These are phyloP conservation scores for Frankliniella intonsa DNA, from an alignment of 2,888 invertebrate species.

Conservation along the genomic window DNA sequence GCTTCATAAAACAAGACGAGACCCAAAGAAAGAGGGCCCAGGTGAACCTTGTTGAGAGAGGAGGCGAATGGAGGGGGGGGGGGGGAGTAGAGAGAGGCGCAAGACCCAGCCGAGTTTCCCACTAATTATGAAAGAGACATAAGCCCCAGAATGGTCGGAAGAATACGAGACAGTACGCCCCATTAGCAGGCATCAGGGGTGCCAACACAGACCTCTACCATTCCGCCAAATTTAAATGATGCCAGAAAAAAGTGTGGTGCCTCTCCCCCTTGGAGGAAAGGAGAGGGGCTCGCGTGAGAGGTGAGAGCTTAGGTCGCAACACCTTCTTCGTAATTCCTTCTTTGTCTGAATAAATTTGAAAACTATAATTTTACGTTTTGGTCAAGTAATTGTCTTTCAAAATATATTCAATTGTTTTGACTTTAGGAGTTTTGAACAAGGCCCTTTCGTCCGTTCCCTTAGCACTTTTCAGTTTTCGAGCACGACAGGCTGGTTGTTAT, in stretches of 20 bases:
- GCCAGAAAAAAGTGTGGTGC: neutral
- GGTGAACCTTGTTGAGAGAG: neutral
- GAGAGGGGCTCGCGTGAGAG: too few species aligned
- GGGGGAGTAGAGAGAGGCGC: neutral
- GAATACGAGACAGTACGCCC: neutral
- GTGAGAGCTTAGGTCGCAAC: too few species aligned
- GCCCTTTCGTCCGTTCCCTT: too few species aligned
- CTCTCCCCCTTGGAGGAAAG: too few species aligned
- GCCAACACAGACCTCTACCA: neutral
- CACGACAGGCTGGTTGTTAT: neutral
- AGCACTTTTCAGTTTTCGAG: too few species aligned
- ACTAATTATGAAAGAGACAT: slow-evolving; percentile 20
- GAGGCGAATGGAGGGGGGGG: neutral
- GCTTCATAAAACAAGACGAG: neutral
- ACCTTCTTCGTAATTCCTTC: too few species aligned
- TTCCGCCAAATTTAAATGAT: neutral
- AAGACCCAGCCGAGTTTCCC: neutral
- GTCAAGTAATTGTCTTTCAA: too few species aligned
- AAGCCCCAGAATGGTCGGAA: neutral
- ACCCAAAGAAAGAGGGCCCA: neutral
- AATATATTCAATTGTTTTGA: neutral
- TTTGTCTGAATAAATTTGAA: neutral
- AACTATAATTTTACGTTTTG: neutral
- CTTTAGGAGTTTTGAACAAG: too few species aligned
- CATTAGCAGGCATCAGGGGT: slow-evolving; percentile 16